Evolutionary conservation across 2,797 vertebrate genomes (phyloP).

Genomic region (Sebastes cheni): DNA sequence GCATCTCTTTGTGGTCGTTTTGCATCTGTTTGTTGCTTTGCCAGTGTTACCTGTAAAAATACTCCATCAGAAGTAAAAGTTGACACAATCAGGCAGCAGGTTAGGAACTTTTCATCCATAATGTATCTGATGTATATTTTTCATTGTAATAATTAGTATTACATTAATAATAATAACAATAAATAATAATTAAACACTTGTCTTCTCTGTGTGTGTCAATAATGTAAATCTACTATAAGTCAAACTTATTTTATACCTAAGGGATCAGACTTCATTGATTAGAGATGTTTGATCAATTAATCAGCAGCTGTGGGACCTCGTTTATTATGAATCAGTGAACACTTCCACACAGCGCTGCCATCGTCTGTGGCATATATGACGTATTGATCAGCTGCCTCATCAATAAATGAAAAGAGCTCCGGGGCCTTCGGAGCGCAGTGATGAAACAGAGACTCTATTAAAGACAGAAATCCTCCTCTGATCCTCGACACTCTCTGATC

Average conservation of each 20-base stretch:
- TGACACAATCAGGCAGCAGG: too few relatives aligned
- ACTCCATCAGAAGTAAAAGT: too few relatives aligned
- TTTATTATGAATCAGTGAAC: background rate
- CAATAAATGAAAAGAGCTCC: conserved; percentile 7
- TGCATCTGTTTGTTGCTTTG: too few relatives aligned
- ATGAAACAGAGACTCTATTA: background rate
- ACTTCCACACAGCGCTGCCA: background rate
- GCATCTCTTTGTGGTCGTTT: too few relatives aligned
- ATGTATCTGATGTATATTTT: too few relatives aligned
- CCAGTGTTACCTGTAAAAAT: too few relatives aligned
- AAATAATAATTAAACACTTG: too few relatives aligned
- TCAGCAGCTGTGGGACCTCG: conserved; percentile 3
- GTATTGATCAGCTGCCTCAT: conserved; percentile 30
- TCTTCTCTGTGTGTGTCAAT: background rate
- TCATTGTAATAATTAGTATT: too few relatives aligned
- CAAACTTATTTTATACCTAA: background rate
- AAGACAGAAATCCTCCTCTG: background rate
- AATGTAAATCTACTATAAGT: background rate
- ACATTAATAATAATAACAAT: too few relatives aligned
- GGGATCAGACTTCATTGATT: background rate
- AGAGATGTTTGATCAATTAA: conserved; percentile 17
- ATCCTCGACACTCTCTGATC: conserved; percentile 8
- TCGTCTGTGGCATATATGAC: background rate
- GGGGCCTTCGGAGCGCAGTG: background rate
- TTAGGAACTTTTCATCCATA: too few relatives aligned